Evolutionary conservation across 2,797 vertebrate genomes (phyloP).

Genomic region (Aselliscus stoliczkanus): DNA sequence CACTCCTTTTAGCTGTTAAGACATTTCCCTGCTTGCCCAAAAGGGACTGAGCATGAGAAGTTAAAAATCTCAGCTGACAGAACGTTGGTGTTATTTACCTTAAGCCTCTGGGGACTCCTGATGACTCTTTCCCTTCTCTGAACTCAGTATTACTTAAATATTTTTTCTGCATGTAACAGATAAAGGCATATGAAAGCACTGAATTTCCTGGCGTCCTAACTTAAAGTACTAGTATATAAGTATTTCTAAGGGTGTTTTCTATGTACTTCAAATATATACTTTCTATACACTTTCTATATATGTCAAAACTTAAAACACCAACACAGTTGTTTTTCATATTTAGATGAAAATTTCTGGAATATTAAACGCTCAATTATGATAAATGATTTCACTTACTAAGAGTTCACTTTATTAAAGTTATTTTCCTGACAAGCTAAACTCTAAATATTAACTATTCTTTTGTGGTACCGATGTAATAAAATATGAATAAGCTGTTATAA

Average conservation of each 20-base stretch:
- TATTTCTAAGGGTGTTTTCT: background rate
- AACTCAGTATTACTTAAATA: background rate
- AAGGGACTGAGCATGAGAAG: background rate
- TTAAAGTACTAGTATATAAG: background rate
- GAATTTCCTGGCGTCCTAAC: background rate
- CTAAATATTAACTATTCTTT: conserved; percentile 7
- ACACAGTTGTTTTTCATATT: background rate
- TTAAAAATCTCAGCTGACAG: background rate
- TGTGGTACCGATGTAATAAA: conserved; percentile 7
- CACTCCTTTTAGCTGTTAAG: background rate
- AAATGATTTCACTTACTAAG: background rate
- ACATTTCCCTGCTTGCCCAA: background rate
- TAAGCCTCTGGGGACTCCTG: background rate
- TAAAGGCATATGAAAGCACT: background rate
- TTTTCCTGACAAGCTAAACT: conserved; percentile 20
- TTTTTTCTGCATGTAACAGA: background rate
- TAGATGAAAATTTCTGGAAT: conserved; percentile 22
- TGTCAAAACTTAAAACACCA: background rate
- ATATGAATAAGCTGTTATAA: background rate
- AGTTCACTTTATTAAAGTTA: conserved; percentile 13
- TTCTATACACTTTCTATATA: too few species aligned
- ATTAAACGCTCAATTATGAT: conserved; percentile 1
- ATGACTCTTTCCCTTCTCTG: background rate
- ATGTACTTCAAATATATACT: background rate
- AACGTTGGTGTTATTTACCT: background rate